phyloP scores from a whole-genome alignment of 2,888 invertebrate genomes.

The Antitype chi region DNA sequence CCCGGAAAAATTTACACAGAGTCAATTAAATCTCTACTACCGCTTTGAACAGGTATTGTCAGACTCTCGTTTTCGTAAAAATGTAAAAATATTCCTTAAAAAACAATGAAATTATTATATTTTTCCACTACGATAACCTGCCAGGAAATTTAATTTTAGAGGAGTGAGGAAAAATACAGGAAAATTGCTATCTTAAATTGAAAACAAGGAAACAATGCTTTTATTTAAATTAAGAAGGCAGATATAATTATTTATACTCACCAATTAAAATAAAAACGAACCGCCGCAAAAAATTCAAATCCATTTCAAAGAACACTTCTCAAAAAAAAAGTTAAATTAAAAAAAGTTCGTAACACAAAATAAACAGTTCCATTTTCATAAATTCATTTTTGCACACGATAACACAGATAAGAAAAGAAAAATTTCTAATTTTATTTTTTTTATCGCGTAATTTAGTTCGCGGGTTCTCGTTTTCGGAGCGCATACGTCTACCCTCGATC shows the following conservation, averaged over 20 bases:
- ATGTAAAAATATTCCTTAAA: background rate
- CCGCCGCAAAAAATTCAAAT: conserved; percentile 70
- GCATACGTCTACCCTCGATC: conserved; percentile 39
- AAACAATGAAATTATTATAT: conserved; percentile 29
- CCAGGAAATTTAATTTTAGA: conserved; percentile 16
- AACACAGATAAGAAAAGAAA: conserved; percentile 26
- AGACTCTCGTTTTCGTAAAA: background rate
- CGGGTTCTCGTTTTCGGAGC: conserved; percentile 24
- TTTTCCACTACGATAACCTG: conserved; percentile 1
- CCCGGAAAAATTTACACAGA: background rate
- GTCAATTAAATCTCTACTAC: background rate
- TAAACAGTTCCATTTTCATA: conserved; percentile 35
- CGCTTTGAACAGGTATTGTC: background rate
- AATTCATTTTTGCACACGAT: conserved; percentile 34
- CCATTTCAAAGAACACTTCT: conserved; percentile 70
- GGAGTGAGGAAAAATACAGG: conserved; percentile 20
- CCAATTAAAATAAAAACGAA: conserved; percentile 67
- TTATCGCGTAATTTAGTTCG: conserved; percentile 61
- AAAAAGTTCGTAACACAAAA: conserved; percentile 37
- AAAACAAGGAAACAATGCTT: background rate
- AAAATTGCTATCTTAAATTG: conserved; percentile 4
- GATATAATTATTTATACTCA: conserved; percentile 64
- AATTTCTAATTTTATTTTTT: conserved; percentile 25
- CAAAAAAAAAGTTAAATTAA: conserved; percentile 15
- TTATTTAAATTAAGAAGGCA: background rate